phyloP scores from a whole-genome alignment of 1,140 invertebrate genomes.

The Bombyx mori region DNA sequence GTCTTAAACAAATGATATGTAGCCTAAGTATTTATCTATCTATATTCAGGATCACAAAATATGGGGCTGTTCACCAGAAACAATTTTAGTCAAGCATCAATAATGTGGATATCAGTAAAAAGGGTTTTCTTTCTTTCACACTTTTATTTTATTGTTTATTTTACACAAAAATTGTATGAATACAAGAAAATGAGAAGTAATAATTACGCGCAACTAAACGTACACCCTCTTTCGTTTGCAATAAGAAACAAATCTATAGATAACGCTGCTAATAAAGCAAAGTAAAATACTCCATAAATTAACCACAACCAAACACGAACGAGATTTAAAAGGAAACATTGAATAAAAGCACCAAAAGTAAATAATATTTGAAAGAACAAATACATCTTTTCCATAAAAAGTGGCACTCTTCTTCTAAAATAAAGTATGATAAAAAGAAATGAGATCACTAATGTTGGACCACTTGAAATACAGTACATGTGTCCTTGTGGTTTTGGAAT shows the following conservation, averaged over 20 bases:
- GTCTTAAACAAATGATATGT: no score
- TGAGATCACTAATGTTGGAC: constrained; percentile 56
- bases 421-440: constrained; percentile 58
- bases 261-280: constrained; percentile 44
- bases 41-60: no score
- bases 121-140: no score
- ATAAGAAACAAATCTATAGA: constrained; percentile 55
- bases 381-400: constrained; percentile 67
- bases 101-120: no score
- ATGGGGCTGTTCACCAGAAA: no score
- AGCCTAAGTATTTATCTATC: no score
- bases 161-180: no score
- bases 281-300: constrained; percentile 57
- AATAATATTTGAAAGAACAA: constrained; percentile 65
- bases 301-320: constrained; percentile 55
- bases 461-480: constrained; percentile 61
- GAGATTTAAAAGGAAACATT: constrained; percentile 59
- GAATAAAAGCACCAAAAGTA: constrained; percentile 60
- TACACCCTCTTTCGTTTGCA: constrained; percentile 62
- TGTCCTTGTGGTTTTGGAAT: constrained; percentile 52
- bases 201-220: constrained; percentile 56
- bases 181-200: neutral
- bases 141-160: no score
- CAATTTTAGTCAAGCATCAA: no score
- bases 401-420: constrained; percentile 50